Evolutionary conservation across 1,140 invertebrate species (phyloP), one percentile per base, ranked within the genome.

Genomic region (Xylocopa sonorina): DNA sequence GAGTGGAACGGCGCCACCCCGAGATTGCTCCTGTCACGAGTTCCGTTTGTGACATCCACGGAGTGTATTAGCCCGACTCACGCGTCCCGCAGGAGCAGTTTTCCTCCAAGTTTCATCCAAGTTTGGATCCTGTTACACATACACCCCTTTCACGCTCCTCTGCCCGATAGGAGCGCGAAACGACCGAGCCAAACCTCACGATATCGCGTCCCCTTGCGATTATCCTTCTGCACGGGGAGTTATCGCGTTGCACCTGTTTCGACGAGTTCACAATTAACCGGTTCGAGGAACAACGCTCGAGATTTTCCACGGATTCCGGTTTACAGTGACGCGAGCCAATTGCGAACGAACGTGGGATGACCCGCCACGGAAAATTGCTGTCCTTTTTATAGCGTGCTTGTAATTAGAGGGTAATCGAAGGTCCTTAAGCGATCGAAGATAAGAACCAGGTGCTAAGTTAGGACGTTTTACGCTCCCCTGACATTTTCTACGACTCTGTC

Each of bases 71-170:
- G 79, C 51, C 60, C 38, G 72, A 81, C 73, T 66, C 68, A 57
- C 63, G 57, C 43, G 64, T 76, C 85, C 82, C 83, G 29, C 64
- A 82, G 85, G 85, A 77, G 77, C 72, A 87, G 81, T 87, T 85
- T 81, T 80, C 81, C 80, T 78, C 38, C 21, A 83, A 87, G 81
- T 87, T 87, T 80, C 78, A 76, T 80, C 74, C 78, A 87, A 87
- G 81, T 87, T 87, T 83, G 76, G 64, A 66, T 80, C 77, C 74
- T 50, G 76, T 41, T 69, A 48, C 38, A 43, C n/a, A n/a, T n/a
- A n/a, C n/a, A n/a, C n/a, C n/a, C 53, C 73, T 77, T 66, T 87
- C 83, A 78, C 83, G 83, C 80, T 80, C 78, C 66, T 77, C 53
- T 34, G 64, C 58, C 73, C 62, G 73, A 75, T 51, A 67, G 34